These are phyloP conservation scores for Solen grandis DNA, from an alignment of 1,140 invertebrate species.

Conservation along the genomic window DNA sequence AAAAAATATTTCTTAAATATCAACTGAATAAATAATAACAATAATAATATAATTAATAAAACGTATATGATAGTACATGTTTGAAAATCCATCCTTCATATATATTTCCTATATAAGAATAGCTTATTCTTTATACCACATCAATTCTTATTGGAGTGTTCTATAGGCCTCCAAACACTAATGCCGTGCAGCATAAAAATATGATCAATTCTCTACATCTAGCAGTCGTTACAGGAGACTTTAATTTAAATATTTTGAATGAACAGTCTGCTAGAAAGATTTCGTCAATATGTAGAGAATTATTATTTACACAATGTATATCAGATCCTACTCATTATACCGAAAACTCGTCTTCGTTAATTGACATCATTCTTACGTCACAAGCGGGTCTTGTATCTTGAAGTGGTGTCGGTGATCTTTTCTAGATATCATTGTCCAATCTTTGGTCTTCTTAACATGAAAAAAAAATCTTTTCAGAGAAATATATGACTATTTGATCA, in stretches of 20 bases:
- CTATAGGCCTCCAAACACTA: slow-evolving; percentile 19
- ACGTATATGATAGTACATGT: no score
- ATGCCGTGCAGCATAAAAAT: not conserved
- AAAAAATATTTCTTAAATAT: no score
- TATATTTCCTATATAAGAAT: no score
- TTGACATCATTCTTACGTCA: slow-evolving; percentile 21
- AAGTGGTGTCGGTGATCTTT: slow-evolving; percentile 23
- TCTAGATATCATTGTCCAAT: slow-evolving; percentile 14
- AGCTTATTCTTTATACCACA: no score
- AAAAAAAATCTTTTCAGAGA: not conserved
- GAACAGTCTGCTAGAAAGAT: no score
- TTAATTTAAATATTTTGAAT: no score
- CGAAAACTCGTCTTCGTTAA: slow-evolving; percentile 11
- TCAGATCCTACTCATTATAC: slow-evolving; percentile 10
- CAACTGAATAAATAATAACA: no score
- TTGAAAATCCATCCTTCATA: no score
- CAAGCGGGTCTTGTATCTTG: not conserved
- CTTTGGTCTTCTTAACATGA: not conserved
- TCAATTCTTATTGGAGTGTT: no score
- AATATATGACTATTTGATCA: slow-evolving; percentile 18
- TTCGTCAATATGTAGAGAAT: slow-evolving; percentile 6
- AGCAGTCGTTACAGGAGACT: slow-evolving; percentile 7
- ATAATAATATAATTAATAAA: no score
- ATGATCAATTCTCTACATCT: slow-evolving; percentile 4
- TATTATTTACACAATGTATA: slow-evolving; percentile 22